phyloP scores from a whole-genome alignment of 2,888 invertebrate species.

The Cheilosia urbana region DNA sequence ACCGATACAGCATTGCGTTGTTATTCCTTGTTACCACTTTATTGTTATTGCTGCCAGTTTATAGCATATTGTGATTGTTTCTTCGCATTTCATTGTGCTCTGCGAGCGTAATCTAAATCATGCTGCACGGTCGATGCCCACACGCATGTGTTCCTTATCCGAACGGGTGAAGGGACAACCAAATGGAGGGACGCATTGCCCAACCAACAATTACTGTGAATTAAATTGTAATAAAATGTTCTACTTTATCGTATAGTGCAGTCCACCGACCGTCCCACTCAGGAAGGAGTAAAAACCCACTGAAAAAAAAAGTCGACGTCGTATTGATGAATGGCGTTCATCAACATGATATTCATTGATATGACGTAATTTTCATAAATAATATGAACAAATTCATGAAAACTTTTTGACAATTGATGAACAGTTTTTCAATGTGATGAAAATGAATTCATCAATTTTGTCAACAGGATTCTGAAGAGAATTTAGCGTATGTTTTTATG shows the following conservation, averaged over 20 bases:
- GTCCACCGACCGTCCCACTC: conserved; percentile 51
- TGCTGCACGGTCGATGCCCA: conserved; percentile 62
- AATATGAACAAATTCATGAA: no score
- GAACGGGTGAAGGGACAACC: conserved; percentile 14
- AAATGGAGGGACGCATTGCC: conserved; percentile 52
- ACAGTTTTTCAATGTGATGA: no score
- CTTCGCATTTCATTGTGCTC: conserved; percentile 56
- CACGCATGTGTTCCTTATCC: conserved; percentile 55
- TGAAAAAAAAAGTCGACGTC: no score
- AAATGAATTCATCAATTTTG: no score
- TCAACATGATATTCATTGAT: no score
- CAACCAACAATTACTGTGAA: conserved; percentile 80
- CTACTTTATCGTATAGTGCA: conserved; percentile 77
- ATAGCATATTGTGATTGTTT: conserved; percentile 71
- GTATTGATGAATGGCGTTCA: no score
- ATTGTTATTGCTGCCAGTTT: conserved; percentile 69
- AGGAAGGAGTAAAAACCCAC: conserved; percentile 15
- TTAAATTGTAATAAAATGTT: conserved; percentile 81
- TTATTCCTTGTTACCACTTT: conserved; percentile 67
- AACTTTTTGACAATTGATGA: no score
- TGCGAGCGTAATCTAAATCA: conserved; percentile 70
- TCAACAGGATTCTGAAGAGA: no score
- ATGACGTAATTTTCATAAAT: no score
- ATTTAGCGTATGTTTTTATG: no score
- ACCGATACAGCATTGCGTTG: conserved; percentile 41